A percentile compares a stretch with the other conserved stretches of the same genome.
These are phyloP conservation scores for Pantherophis alleghaniensis DNA, from an alignment of 2,797 vertebrate species.

Conservation along the genomic window DNA sequence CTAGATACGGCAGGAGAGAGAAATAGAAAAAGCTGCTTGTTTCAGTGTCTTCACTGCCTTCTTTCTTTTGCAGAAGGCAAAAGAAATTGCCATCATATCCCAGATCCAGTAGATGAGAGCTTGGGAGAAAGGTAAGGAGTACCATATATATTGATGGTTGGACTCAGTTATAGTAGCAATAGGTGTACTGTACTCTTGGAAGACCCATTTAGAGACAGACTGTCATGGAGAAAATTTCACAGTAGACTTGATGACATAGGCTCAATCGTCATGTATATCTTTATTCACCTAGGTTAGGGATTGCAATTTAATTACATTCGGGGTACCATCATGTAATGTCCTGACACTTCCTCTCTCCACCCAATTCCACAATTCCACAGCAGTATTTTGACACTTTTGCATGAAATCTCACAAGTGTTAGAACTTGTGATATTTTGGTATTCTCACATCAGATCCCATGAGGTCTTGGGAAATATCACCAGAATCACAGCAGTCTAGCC, in stretches of 20 bases:
- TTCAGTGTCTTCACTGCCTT: background rate
- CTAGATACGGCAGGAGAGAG: background rate
- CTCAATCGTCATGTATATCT: background rate
- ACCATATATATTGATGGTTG: background rate
- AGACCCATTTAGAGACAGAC: background rate
- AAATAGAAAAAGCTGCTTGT: background rate
- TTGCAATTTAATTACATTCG: background rate
- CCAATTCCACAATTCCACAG: background rate
- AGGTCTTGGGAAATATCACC: background rate
- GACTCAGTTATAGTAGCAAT: background rate
- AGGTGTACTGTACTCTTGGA: background rate
- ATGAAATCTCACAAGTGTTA: background rate
- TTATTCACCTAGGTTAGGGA: background rate
- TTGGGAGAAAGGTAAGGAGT: background rate
- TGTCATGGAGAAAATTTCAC: background rate
- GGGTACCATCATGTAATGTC: background rate
- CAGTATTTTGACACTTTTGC: background rate
- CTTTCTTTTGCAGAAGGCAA: background rate
- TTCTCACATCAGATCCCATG: background rate
- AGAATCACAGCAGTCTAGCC: background rate
- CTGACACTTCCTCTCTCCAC: background rate
- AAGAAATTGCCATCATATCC: background rate
- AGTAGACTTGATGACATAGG: background rate
- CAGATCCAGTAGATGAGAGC: background rate
- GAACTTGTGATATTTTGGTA: background rate